phyloP scores from a whole-genome alignment of 2,797 vertebrate species.

The Sciurus carolinensis region DNA sequence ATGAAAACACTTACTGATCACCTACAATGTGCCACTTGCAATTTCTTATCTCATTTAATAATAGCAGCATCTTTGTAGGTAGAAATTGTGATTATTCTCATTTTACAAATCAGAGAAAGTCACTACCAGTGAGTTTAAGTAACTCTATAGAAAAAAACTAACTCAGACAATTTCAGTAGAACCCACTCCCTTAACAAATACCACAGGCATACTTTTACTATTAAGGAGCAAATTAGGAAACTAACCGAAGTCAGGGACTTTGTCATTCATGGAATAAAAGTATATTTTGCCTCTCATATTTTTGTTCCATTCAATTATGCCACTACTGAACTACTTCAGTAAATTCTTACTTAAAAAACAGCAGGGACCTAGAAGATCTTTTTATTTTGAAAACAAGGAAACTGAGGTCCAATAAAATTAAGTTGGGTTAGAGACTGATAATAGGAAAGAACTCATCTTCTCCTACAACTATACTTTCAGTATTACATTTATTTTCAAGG shows the following conservation, averaged over 20 bases:
- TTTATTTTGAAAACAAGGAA: not conserved
- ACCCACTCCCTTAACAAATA: not conserved
- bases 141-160: not conserved
- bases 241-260: not conserved
- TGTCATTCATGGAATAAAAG: not conserved
- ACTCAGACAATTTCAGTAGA: not conserved
- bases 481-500: not conserved
- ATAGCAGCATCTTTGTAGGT: not conserved
- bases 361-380: not conserved
- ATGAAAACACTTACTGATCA: not conserved
- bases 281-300: not conserved
- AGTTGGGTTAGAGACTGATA: not conserved
- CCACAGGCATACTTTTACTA: not conserved
- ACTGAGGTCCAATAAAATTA: not conserved
- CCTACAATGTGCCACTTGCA: not conserved
- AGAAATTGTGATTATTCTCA: not conserved
- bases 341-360: not conserved
- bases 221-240: not conserved
- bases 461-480: not conserved
- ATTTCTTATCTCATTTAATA: not conserved
- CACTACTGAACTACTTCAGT: not conserved
- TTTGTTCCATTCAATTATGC: not conserved
- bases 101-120: not conserved
- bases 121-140: not conserved
- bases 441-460: not conserved